Conservation (phyloP, 2,113 vertebrate species). For the Corythornis madagascariensis region DNA sequence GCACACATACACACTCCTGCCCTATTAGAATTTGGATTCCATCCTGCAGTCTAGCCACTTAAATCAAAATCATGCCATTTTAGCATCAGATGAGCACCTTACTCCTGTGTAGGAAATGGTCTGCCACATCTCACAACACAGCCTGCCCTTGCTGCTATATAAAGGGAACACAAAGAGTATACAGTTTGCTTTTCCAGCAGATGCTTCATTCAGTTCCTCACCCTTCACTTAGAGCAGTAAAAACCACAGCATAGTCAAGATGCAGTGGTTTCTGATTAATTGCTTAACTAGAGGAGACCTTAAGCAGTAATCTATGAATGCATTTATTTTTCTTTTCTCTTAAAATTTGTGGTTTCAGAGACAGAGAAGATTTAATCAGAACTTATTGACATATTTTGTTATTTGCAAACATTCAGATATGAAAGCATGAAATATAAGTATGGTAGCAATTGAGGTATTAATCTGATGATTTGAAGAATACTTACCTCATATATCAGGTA, state of each 20-base stretch:
- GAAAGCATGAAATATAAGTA: not conserved
- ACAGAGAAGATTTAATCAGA: not conserved
- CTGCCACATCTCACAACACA: not conserved
- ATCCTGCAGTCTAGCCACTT: not conserved
- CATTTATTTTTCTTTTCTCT: not conserved
- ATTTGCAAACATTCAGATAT: not conserved
- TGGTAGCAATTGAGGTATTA: not conserved
- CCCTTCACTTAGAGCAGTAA: not conserved
- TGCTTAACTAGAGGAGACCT: not conserved
- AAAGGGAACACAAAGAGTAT: not conserved
- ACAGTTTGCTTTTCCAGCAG: not conserved
- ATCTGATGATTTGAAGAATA: not conserved
- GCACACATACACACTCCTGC: not conserved
- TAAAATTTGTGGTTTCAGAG: not conserved
- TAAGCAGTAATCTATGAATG: not conserved
- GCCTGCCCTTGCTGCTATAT: not conserved
- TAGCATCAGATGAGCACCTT: not conserved
- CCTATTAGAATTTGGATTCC: slow-evolving; percentile 24
- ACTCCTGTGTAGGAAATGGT: slow-evolving; percentile 5
- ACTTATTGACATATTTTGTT: not conserved
- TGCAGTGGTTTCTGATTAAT: not conserved
- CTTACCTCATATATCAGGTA: not conserved
- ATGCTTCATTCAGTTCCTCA: not conserved
- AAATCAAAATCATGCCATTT: slow-evolving; percentile 34
- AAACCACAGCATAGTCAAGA: not conserved